Conservation (phyloP, 2,113 vertebrate species). For the Pycnonotus jocosus region DNA sequence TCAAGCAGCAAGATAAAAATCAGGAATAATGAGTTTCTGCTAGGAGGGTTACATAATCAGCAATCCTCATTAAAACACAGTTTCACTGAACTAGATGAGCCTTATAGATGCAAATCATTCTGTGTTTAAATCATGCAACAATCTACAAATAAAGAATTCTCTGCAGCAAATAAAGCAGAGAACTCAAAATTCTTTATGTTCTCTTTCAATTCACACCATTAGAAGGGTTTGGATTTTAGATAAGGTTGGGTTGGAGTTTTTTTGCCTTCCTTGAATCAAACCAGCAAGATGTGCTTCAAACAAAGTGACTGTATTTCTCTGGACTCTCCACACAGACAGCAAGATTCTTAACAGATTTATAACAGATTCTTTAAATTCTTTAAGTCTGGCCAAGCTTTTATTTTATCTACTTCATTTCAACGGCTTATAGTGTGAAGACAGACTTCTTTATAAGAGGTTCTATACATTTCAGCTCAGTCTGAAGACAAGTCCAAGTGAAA, state of each 20-base stretch:
- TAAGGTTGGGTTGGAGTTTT: not conserved
- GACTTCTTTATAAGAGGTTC: not conserved
- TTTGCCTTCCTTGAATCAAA: not conserved
- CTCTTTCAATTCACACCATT: not conserved
- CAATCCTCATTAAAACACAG: not conserved
- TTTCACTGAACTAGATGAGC: not conserved
- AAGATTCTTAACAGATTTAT: not conserved
- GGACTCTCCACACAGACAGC: not conserved
- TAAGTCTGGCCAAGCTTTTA: not conserved
- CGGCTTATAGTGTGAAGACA: not conserved
- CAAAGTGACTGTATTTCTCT: not conserved
- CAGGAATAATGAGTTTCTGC: slow-evolving; percentile 47
- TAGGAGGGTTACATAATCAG: not conserved
- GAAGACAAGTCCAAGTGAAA: not conserved
- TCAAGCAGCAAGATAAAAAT: slow-evolving; percentile 23
- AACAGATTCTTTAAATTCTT: slow-evolving; percentile 26
- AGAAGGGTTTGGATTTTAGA: not conserved
- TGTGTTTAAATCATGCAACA: not conserved
- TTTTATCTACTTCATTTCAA: not conserved
- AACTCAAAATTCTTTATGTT: not conserved
- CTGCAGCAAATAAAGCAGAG: not conserved
- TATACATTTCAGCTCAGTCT: not conserved
- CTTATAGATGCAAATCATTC: not conserved
- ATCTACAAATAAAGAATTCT: not conserved
- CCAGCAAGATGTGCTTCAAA: not conserved